Percentiles rank a stretch among this genome's conserved stretches.
Conservation (phyloP, 1,140 invertebrate genomes). For the Mycetomoellerius zeteki region DNA sequence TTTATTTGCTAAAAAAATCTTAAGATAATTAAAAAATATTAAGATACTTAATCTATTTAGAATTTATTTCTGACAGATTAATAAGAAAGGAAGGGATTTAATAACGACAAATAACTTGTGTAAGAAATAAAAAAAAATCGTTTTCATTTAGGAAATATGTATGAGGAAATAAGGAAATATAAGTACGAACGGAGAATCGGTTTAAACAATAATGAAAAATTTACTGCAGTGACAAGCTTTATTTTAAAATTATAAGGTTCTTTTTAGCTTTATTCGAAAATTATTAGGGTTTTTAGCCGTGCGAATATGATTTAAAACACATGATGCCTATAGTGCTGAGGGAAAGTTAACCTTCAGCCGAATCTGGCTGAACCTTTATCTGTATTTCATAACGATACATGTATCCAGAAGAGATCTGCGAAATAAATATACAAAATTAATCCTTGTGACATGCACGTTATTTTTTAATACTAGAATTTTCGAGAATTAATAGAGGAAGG, state of each 20-base stretch:
- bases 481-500: background rate
- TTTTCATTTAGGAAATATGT: background rate
- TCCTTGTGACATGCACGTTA: background rate
- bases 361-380: background rate
- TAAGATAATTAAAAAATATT: no score
- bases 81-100: background rate
- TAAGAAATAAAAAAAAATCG: background rate
- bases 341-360: background rate
- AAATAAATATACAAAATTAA: constrained; percentile 1
- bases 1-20: background rate
- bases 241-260: no score
- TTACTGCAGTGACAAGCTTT: background rate
- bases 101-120: background rate
- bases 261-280: no score
- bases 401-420: background rate
- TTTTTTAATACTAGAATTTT: background rate
- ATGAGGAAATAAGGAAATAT: background rate
- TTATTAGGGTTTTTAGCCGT: background rate
- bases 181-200: background rate
- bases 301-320: background rate
- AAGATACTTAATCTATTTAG: no score
- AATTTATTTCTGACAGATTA: no score
- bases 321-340: background rate
- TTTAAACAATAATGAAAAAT: constrained; percentile 7
- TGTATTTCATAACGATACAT: background rate